Base-by-base conservation (phyloP, 2,888 invertebrate genomes). In the Mythimna loreyi region DNA sequence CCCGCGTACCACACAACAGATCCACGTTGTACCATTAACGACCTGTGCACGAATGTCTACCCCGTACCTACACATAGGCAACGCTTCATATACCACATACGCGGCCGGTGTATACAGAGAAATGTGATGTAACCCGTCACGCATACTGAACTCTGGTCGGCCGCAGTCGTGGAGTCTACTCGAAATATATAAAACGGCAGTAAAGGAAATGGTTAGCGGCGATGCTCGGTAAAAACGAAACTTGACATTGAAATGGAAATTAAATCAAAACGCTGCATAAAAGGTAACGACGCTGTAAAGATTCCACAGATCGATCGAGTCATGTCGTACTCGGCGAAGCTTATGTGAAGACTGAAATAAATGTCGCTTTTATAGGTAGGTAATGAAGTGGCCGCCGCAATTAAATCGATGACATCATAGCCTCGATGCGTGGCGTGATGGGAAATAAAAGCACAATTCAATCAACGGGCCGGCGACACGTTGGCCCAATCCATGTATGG, bases 351-450 rank as follows among this genome's bases (percentile, higher is more conserved):
- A 89, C 87, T 88, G 87, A 88, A 89, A 91, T 88, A 87, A 89
- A 87, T 89, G 90, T 88, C 85, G 87, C 84, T 89, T 89, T 90
- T 91, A 90, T 90, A 89, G 87, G 89, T 90, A 90, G 87, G 90
- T 94, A 93, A 92, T 92, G 91, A 92, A 92, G 91, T 89, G 90
- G 89, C 82, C 89, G 87, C 78, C 91, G 87, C 93, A 94, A 94
- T 94, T 94, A 94, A 92, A 92, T 92, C 91, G 93, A 94, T 94
- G 95, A 94, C 92, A 92, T 94, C 94, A 95, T 92, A 87, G 84
- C 87, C 85, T 85, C 86, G 85, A 87, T 90, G 89, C 87, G 90
- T 87, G 89, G 86, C 87, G 86, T 87, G 90, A 90, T 91, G 92
- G 91, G 89, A 92, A 91, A 93, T 92, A 94, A 93, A 93, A 91